phyloP scores from a whole-genome alignment of 2,797 vertebrate genomes.

The Diglossa cyanea region DNA sequence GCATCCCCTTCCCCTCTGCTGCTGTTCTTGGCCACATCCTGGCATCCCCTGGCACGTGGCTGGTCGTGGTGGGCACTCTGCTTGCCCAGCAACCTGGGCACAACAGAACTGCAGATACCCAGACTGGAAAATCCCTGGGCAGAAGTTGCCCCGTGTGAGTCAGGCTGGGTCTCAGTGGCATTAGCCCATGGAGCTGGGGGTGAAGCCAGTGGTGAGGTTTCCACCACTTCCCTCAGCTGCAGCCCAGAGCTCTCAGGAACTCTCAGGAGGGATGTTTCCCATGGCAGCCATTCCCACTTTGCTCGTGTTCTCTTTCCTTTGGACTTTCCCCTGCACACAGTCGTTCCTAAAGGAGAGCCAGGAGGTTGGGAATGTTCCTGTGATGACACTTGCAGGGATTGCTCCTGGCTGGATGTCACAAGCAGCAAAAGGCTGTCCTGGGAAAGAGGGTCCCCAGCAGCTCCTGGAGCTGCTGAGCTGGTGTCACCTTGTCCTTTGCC shows the following conservation, averaged over 20 bases:
- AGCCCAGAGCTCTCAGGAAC: not conserved
- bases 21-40: not conserved
- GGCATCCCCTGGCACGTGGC: not conserved
- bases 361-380: constrained; percentile 30
- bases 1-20: accelerated
- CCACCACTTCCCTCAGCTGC: constrained; percentile 10
- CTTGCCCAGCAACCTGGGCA: not conserved
- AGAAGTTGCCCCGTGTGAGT: not conserved
- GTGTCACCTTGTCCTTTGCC: not conserved
- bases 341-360: constrained; percentile 35
- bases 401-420: constrained; percentile 1
- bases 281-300: not conserved
- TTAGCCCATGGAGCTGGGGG: not conserved
- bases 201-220: constrained; percentile 3
- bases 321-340: not conserved
- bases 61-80: not conserved
- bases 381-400: not conserved
- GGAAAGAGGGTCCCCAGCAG: not conserved
- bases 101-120: not conserved
- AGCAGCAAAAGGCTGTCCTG: not conserved
- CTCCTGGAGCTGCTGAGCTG: not conserved
- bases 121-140: constrained; percentile 18
- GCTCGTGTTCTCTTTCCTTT: constrained; percentile 21
- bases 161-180: not conserved
- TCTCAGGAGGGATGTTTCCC: constrained; percentile 11